These are phyloP conservation scores for Tokudaia tokunoshimensis DNA, from an alignment of 2,797 vertebrate genomes.

Conservation along the genomic window DNA sequence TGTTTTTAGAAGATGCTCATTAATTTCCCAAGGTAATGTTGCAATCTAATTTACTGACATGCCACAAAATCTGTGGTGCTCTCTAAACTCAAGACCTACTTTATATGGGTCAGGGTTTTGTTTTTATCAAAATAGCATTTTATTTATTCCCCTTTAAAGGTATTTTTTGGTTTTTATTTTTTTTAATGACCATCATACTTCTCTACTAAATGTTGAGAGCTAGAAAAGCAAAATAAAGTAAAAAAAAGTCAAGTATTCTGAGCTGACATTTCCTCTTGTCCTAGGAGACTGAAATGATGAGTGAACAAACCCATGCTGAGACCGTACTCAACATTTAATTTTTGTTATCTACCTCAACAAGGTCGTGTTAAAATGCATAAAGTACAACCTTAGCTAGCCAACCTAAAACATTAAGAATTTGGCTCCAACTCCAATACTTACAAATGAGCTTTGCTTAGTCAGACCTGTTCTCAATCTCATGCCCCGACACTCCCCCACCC, in stretches of 20 bases:
- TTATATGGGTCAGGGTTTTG: background rate
- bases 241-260: background rate
- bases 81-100: background rate
- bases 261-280: background rate
- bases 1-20: background rate
- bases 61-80: background rate
- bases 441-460: background rate
- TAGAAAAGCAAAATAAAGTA: background rate
- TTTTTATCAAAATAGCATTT: background rate
- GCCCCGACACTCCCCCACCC: too few species aligned
- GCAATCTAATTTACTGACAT: background rate
- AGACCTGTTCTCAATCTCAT: background rate
- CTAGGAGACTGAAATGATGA: background rate
- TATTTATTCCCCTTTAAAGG: background rate
- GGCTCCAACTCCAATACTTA: background rate
- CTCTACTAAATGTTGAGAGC: background rate
- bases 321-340: background rate
- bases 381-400: background rate
- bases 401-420: background rate
- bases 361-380: constrained; percentile 24
- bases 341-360: background rate
- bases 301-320: constrained; percentile 13
- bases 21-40: background rate
- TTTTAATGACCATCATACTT: background rate
- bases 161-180: constrained; percentile 13